Base-by-base conservation (phyloP, 2,113 vertebrate species). In the Epinephelus cyanopodus region DNA sequence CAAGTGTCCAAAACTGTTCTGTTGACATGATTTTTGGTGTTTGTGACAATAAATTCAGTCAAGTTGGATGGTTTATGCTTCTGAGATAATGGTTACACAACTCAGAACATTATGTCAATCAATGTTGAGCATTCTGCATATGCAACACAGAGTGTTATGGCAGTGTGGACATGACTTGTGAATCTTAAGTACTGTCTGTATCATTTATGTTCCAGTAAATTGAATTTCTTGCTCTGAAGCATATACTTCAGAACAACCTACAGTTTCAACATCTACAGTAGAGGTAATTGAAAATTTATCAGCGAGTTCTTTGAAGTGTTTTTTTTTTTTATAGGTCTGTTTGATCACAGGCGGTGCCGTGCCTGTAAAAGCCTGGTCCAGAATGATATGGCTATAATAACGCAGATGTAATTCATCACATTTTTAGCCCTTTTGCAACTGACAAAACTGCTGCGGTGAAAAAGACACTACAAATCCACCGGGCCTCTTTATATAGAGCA, bases 211-310 rank as follows among this genome's bases (percentile, higher is more conserved):
- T 60, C 60, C 54, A 88, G 79, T 84, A 73, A 82, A 91, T 69
- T 76, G 33, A 68, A 81, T 76, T 77, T 39, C 52, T 64, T 81
- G 83, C 81, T 77, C 76, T 77, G 75, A 82, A 89, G 89, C 85
- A 85, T 75, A 81, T 62, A 85, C 68, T 82, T 84, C 68, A 86
- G 65, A 86, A 81, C 71, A 80, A 74, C 61, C 79, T 81, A 82
- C 60, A 85, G 69, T 53, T 53, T 80, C 19, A 74, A 68, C 77
- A 84, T 85, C 76, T 87, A 78, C 83, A 89, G 86, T 74, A 68
- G 88, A 83, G 74, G 84, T 87, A 89, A 91, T 86, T 90, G 91
- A 88, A 92, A 90, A 90, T 77, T 45, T 91, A 93, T 92, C 90
- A 87, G 83, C 48, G 63, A 74, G 57, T 84, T 89, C 87, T 90